These are phyloP conservation scores for Pseudochirops cupreus DNA, from an alignment of 2,797 vertebrate species.

Conservation along the genomic window DNA sequence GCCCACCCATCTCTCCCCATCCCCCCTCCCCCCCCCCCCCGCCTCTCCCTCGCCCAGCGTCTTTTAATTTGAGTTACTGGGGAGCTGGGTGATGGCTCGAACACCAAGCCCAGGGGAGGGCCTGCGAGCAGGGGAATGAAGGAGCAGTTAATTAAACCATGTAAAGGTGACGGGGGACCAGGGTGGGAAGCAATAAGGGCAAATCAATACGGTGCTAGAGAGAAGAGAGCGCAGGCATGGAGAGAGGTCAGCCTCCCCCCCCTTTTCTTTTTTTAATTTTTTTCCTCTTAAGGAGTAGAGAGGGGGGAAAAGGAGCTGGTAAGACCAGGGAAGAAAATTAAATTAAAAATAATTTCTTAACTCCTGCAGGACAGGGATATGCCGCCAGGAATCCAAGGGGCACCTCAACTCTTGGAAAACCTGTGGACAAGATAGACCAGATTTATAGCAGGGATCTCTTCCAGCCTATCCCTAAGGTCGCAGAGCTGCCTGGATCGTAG, in stretches of 20 bases:
- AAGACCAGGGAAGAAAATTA: not conserved
- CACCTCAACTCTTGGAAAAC: not conserved
- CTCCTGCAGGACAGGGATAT: not conserved
- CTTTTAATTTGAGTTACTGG: not conserved
- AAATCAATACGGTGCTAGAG: not conserved
- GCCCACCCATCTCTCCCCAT: not conserved
- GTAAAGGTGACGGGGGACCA: not conserved
- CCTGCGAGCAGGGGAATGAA: not conserved
- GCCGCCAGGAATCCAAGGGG: not conserved
- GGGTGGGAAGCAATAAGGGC: not conserved
- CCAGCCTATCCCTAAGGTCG: not conserved
- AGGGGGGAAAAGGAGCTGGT: not conserved
- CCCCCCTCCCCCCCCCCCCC: fast-evolving
- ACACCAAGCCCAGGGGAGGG: not conserved
- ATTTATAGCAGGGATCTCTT: not conserved
- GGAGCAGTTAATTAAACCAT: not conserved
- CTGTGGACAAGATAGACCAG: not conserved
- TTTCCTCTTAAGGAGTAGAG: not conserved
- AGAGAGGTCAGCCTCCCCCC: not conserved
- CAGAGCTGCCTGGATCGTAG: not conserved
- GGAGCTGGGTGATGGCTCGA: not conserved
- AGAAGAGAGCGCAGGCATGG: not conserved
- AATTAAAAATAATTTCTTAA: not conserved
- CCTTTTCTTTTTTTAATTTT: not conserved
- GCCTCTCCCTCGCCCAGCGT: too few relatives aligned